Base-by-base conservation (phyloP, 2,113 vertebrate species). In the Xenotilapia flavipinnis region DNA sequence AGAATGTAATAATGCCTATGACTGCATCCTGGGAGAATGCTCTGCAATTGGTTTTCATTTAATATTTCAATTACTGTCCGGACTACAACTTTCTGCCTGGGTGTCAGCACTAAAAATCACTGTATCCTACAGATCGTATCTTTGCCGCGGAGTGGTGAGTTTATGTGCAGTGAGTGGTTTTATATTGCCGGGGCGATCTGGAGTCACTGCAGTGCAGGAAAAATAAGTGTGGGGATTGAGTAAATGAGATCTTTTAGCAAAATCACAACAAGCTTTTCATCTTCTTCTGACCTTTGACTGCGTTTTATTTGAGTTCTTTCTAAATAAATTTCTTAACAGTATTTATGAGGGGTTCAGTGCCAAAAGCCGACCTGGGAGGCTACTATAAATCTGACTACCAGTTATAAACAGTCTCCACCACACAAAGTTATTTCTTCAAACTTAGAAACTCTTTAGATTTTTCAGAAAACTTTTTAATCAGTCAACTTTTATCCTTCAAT, bases 31-130 rank as follows among this genome's bases (percentile, higher is more conserved):
- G 15, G 11, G 85, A 93, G 91, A 91, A 87, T 47, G 79, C 86
- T 54, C 81, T 81, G 75, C 33, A 90, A 93, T 86, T 87, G 87
- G 62, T 92, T 96, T 91, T 88, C 87, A 93, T 93, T 91, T 88
- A 91, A 92, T 93, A 89, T 93, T 94, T 93, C 86, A 94, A 89
- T 93, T 91, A 93, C 83, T 42, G 58, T 84, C 51, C 38, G 13
- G 81, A 49, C 86, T 70, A 23, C 54, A 80, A 56, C 47, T 70
- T 80, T 80, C 45, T 54, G 87, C 77, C 40, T 45, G 75, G 19
- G 56, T 87, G 77, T 83, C 85, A 62, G 83, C 80, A 84, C 33
- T 80, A 58, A 93, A 88, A 88, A 79, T 42, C 68, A 47, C 85
- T 33, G 79, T n/a, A 51, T 86, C 45, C 81, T 70, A 79, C 79